phyloP scores from a whole-genome alignment of 2,797 vertebrate genomes.

The Sorex maritimensis region DNA sequence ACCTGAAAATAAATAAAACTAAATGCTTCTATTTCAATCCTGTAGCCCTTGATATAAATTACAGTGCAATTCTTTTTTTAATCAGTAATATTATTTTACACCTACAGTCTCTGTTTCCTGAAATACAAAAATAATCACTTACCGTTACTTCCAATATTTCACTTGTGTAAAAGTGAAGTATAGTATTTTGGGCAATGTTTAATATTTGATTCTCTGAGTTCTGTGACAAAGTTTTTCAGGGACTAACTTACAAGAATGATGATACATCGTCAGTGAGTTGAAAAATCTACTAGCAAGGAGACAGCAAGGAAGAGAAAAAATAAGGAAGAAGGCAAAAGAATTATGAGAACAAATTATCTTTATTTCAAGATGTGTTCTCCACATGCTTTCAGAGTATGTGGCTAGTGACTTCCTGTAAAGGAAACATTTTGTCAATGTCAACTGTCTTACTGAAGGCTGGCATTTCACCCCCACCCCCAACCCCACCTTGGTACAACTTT shows the following conservation, averaged over 20 bases:
- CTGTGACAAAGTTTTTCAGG: conserved; percentile 64
- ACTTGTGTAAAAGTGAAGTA: background rate
- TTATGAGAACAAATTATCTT: conserved; percentile 67
- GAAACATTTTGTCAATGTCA: conserved; percentile 86
- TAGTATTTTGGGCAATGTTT: conserved; percentile 2
- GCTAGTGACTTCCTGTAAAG: conserved; percentile 89
- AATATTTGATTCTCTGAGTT: conserved; percentile 51
- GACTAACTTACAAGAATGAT: conserved; percentile 61
- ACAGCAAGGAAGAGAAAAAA: background rate
- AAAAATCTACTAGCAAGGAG: conserved; percentile 74
- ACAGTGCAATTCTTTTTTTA: background rate
- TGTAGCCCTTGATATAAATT: background rate
- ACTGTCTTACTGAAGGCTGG: conserved; percentile 88
- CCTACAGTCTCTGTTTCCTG: background rate
- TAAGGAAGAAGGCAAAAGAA: background rate
- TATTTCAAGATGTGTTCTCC: conserved; percentile 79
- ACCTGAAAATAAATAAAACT: background rate
- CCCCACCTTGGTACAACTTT: background rate
- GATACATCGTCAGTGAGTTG: conserved; percentile 18
- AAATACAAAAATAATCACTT: conserved; percentile 49
- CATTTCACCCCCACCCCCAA: conserved; percentile 82
- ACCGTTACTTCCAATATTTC: conserved; percentile 35
- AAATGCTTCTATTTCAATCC: conserved; percentile 1
- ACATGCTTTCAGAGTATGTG: conserved; percentile 76
- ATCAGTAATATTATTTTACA: background rate